phyloP scores from a whole-genome alignment of 2,797 vertebrate genomes.

The Leptodactylus fallax region DNA sequence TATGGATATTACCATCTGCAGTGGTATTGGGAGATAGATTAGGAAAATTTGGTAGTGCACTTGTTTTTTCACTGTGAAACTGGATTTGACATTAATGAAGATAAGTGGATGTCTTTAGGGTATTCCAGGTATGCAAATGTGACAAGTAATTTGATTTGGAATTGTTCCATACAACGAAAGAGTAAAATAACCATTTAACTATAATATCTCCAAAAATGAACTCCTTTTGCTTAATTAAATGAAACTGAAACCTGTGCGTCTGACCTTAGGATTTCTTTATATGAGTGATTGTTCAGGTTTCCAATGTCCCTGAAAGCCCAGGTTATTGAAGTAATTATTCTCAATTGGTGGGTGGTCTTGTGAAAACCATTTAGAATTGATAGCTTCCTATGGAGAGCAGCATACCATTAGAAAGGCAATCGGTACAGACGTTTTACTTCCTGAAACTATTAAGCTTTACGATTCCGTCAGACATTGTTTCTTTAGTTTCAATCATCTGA shows the following conservation, averaged over 20 bases:
- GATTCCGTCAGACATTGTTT: constrained; percentile 32
- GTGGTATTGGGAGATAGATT: neutral
- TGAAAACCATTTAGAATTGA: constrained; percentile 72
- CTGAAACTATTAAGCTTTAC: constrained; percentile 69
- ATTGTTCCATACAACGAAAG: neutral
- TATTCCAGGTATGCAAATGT: neutral
- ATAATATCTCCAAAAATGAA: constrained; percentile 52
- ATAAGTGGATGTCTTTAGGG: neutral
- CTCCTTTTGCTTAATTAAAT: constrained; percentile 64
- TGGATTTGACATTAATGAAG: neutral
- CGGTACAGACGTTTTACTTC: constrained; percentile 60
- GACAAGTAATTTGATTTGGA: constrained; percentile 27
- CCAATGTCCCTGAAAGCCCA: constrained; percentile 55
- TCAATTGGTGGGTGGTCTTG: constrained; percentile 77
- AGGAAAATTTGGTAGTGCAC: neutral
- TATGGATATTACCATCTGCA: no score
- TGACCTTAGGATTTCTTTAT: constrained; percentile 65
- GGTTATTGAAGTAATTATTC: constrained; percentile 77
- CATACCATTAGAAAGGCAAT: constrained; percentile 65
- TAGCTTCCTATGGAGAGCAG: constrained; percentile 72
- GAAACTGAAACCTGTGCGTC: constrained; percentile 65
- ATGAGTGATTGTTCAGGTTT: constrained; percentile 70
- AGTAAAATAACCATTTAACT: constrained; percentile 59
- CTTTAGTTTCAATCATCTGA: constrained; percentile 15
- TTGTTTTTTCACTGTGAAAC: neutral